Percentiles rank a stretch among this genome's conserved stretches.
Evolutionary conservation across 2,797 vertebrate species (phyloP).

Genomic region (Pantherophis vulpinus): DNA sequence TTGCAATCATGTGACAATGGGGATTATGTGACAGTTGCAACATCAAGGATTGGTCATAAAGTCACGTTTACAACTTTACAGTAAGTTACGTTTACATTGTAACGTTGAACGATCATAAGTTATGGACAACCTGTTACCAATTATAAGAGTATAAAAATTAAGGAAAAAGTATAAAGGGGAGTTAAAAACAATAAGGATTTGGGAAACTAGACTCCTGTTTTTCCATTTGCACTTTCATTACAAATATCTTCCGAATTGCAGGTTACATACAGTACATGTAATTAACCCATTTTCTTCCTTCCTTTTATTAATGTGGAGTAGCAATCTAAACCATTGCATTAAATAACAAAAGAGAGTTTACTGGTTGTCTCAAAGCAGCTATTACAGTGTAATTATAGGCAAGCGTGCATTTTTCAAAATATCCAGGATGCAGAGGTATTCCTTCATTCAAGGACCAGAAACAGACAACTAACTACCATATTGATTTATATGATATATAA

Average conservation of each 20-base stretch:
- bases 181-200: not conserved
- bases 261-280: no score
- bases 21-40: not conserved
- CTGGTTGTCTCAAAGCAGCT: not conserved
- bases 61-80: not conserved
- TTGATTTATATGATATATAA: not conserved
- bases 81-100: not conserved
- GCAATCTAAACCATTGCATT: not conserved
- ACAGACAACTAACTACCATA: not conserved
- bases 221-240: not conserved
- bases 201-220: not conserved
- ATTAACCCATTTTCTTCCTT: not conserved
- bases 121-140: not conserved
- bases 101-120: not conserved
- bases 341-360: not conserved
- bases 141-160: not conserved
- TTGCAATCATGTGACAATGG: not conserved
- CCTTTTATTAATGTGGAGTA: not conserved
- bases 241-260: not conserved
- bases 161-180: not conserved
- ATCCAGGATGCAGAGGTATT: not conserved
- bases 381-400: not conserved
- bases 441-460: not conserved
- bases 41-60: not conserved
- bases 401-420: not conserved